Conservation (phyloP, 2,888 invertebrate species). For the Aquatica leii region DNA sequence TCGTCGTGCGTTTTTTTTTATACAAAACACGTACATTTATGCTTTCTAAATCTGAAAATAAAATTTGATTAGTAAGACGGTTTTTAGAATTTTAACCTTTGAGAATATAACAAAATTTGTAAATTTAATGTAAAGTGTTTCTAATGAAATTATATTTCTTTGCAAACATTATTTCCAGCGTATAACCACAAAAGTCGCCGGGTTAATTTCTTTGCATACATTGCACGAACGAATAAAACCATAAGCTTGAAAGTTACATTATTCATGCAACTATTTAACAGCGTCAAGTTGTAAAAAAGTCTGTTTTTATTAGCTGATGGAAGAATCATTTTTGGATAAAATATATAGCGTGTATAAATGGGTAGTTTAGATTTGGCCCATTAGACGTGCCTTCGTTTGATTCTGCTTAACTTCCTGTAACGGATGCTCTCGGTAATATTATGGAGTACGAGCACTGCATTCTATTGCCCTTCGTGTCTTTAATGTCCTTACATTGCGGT, state of each 20-base stretch:
- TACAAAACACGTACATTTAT: conserved; percentile 16
- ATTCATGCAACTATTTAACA: conserved; percentile 41
- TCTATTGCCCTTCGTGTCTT: conserved; percentile 57
- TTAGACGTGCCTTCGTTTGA: conserved; percentile 41
- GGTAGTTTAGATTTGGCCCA: conserved; percentile 47
- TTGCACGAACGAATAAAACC: conserved; percentile 39
- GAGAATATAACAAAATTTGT: conserved; percentile 35
- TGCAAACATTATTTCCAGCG: conserved; percentile 38
- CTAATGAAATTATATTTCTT: conserved; percentile 44
- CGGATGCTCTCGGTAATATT: conserved; percentile 51
- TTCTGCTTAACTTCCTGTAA: conserved; percentile 36
- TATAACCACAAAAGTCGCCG: conserved; percentile 39
- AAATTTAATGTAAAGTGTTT: conserved; percentile 42
- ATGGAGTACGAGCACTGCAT: conserved; percentile 52
- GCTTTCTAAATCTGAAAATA: conserved; percentile 12
- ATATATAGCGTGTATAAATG: conserved; percentile 42
- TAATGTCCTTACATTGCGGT: conserved; percentile 53
- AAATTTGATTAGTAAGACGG: conserved; percentile 17
- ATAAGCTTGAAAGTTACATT: conserved; percentile 40
- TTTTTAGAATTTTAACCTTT: conserved; percentile 31
- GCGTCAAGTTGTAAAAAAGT: conserved; percentile 29
- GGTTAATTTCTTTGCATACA: conserved; percentile 44
- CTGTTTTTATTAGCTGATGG: conserved; percentile 20
- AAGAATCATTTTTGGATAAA: conserved; percentile 17
- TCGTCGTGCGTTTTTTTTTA: too few species aligned